Evolutionary conservation across 1,140 invertebrate species (phyloP).

Genomic region (Atta colombica): DNA sequence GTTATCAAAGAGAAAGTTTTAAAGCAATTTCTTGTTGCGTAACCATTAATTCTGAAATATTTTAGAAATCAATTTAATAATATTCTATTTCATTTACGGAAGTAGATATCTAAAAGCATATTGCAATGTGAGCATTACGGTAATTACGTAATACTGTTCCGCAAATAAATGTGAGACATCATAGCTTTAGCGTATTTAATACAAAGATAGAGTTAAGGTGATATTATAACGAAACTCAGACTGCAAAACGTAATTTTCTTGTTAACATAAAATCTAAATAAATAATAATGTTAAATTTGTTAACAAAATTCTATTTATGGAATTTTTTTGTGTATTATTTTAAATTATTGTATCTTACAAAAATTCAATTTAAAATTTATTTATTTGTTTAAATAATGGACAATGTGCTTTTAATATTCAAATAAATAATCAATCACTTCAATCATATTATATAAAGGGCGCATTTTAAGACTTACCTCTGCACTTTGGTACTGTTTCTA

Average conservation of each 20-base stretch:
- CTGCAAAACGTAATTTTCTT: background rate
- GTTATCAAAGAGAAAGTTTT: background rate
- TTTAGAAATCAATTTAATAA: background rate
- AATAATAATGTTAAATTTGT: no score
- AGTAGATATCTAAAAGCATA: background rate
- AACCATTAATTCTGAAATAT: background rate
- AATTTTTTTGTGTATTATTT: background rate
- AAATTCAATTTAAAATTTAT: no score
- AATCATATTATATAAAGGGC: background rate
- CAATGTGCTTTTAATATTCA: no score
- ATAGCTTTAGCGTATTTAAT: background rate
- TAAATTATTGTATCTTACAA: no score
- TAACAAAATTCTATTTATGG: background rate
- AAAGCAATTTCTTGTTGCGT: background rate
- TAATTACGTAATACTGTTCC: slow-evolving; percentile 16
- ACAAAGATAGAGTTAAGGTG: background rate
- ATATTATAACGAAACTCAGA: background rate
- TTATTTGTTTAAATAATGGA: no score
- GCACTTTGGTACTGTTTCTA: slow-evolving; percentile 90
- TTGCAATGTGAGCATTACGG: background rate
- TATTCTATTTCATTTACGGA: background rate
- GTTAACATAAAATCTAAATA: background rate
- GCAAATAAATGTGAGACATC: slow-evolving; percentile 26
- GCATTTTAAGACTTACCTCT: slow-evolving; percentile 87
- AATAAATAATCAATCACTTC: no score